Evolutionary conservation across 2,888 invertebrate species (phyloP).

Genomic region (Stenotaenia linearis): DNA sequence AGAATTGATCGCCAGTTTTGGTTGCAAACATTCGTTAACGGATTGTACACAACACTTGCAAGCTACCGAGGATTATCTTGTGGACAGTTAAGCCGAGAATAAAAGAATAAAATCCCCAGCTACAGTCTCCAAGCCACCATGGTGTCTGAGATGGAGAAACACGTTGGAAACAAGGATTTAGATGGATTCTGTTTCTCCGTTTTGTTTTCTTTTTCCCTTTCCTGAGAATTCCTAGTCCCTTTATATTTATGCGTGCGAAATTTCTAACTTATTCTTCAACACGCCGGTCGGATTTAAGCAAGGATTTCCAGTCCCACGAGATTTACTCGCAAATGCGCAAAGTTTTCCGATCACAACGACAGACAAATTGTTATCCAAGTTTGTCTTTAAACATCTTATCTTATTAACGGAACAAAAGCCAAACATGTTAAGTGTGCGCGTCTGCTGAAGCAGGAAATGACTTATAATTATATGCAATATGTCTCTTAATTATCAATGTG

Average conservation of each 20-base stretch:
- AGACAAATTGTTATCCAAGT: background rate
- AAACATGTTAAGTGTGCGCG: background rate
- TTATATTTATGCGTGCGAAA: background rate
- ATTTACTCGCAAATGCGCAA: background rate
- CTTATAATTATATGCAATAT: slow-evolving; percentile 18
- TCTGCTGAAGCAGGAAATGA: slow-evolving; percentile 16
- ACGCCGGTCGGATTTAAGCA: background rate
- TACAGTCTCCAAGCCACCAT: background rate
- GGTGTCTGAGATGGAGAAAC: background rate
- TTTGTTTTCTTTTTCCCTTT: background rate
- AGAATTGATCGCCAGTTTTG: background rate
- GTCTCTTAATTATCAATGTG: slow-evolving; percentile 20
- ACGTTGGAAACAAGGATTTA: slow-evolving; percentile 4
- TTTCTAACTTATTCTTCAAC: background rate
- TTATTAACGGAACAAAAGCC: no score
- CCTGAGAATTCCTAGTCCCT: background rate
- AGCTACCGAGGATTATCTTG: slow-evolving; percentile 10
- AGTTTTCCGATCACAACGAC: background rate
- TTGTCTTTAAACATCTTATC: background rate
- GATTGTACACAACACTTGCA: slow-evolving; percentile 11
- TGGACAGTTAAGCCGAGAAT: slow-evolving; percentile 16
- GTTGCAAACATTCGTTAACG: slow-evolving; percentile 16
- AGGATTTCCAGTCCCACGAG: background rate
- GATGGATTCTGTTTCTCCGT: background rate
- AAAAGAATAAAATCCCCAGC: slow-evolving; percentile 9